Base-by-base conservation (phyloP, 2,888 invertebrate genomes). In the Xanthorhoe spadicearia region DNA sequence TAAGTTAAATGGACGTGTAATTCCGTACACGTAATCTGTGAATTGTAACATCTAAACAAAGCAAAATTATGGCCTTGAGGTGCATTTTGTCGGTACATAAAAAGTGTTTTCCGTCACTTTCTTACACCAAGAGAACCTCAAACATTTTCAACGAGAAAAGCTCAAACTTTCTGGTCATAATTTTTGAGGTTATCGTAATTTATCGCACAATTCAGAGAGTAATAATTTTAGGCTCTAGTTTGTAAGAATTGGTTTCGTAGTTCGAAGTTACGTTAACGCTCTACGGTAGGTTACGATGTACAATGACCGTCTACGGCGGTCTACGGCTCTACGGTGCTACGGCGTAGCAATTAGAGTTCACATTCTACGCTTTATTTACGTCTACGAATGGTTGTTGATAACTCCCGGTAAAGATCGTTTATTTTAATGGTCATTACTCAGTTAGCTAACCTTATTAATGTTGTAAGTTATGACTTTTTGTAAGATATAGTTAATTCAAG, bases 321-420 rank as follows among this genome's bases (percentile, higher is more conserved):
- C 79, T 80, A 78, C 75, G 71, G 64, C 64, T 67, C 72, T 78
- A 80, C 58, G 53, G 18, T 23, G 58, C 64, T 64, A 64, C 76
- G 77, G 64, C 82, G 84, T 85, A 84, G 86, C 83, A 85, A 85
- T 85, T 86, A 84, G 80, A 81, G 79, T 82, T n/a, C 83, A 83
- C 80, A 80, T 78, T 84, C 75, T 76, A 69, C 71, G 77, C 76
- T 77, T 81, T 83, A 82, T 81, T 83, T 81, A 83, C 78, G 73
- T 78, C 74, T 69, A 61, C 62, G 70, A 72, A 69, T 61, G 63
- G 57, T 66, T 63, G 62, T 68, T 61, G 56, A 62, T 15, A 66
- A 66, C 59, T 64, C 59, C 71, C 61, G 59, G 50, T 60, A 51
- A 55, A 62, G 59, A 62, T 64, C 68, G 61, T 67, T 72, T 70